phyloP scores from a whole-genome alignment of 2,113 vertebrate genomes.

The pig (Sus scrofa) region T2T-Sscrofa CM000822.6:81254501-81255000 shows the following conservation, averaged over 20 bases:
- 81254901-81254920: neutral
- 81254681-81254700: neutral
- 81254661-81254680: constrained; percentile 53
- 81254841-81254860: neutral
- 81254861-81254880: neutral
- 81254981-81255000: neutral
- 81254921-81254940: neutral
- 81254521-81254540: neutral
- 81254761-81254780: neutral
- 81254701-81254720: neutral
- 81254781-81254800: neutral
- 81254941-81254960: neutral
- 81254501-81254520: neutral
- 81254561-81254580: neutral
- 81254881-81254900: neutral
- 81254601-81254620: constrained; percentile 31
- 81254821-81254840: neutral
- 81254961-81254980: neutral
- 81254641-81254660: constrained; percentile 63
- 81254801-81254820: neutral
- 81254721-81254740: neutral
- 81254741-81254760: neutral
- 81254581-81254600: constrained; percentile 38
- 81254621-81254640: constrained; percentile 57
- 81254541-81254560: constrained; percentile 9